These are phyloP conservation scores for Drosophila diplacantha DNA, from an alignment of 2,888 invertebrate genomes.

Conservation along the genomic window DNA sequence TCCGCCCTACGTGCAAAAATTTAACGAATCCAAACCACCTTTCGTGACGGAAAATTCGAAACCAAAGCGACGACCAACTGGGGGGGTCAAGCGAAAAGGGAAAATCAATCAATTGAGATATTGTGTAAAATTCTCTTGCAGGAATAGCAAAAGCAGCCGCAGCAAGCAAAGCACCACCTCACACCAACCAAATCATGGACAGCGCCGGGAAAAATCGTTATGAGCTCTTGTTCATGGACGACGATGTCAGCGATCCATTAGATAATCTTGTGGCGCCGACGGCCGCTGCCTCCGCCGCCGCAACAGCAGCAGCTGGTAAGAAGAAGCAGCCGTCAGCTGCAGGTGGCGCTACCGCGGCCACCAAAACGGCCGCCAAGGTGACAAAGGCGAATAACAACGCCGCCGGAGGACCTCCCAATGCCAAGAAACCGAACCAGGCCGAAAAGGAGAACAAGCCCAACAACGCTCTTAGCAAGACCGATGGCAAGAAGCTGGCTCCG, in stretches of 20 bases:
- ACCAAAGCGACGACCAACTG: constrained; percentile 6
- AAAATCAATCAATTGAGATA: constrained; percentile 43
- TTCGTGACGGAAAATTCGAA: constrained; percentile 40
- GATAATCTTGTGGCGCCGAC: constrained; percentile 77
- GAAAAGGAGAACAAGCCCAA: constrained; percentile 78
- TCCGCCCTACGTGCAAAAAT: constrained; percentile 12
- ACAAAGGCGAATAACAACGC: constrained; percentile 18
- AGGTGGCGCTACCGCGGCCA: constrained; percentile 48
- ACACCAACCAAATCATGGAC: constrained; percentile 70
- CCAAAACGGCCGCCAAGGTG: constrained; percentile 47
- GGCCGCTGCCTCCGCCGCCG: constrained; percentile 45
- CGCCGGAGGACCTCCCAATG: constrained; percentile 33
- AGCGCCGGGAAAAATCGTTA: constrained; percentile 78
- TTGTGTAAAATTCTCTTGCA: constrained; percentile 34
- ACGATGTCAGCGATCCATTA: constrained; percentile 78
- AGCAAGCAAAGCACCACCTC: constrained; percentile 35
- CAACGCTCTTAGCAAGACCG: constrained; percentile 75
- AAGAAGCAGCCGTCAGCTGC: constrained; percentile 40
- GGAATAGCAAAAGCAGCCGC: constrained; percentile 30
- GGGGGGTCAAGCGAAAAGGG: constrained; percentile 21
- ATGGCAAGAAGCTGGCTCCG: constrained; percentile 65
- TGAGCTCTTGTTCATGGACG: constrained; percentile 78
- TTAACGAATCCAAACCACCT: not conserved
- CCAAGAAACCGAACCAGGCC: constrained; percentile 73
- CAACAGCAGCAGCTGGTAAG: constrained; percentile 43